A percentile compares a stretch with the other conserved stretches of the same genome.
Evolutionary conservation across 2,113 vertebrate genomes (phyloP).

Genomic region (Lepus timidus): DNA sequence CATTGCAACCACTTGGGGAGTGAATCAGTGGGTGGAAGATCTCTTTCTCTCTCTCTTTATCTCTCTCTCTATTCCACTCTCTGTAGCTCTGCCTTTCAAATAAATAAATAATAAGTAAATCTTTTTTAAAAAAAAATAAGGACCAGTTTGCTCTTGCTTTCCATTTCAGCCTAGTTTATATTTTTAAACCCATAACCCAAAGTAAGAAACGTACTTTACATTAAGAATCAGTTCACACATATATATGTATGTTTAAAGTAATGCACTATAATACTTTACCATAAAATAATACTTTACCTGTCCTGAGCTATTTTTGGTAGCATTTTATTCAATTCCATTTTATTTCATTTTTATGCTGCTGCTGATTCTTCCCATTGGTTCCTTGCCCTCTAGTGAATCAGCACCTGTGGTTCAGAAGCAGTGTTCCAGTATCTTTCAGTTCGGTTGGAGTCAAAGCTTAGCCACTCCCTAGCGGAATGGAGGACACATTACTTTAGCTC

Average conservation of each 20-base stretch:
- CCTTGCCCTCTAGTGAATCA: neutral
- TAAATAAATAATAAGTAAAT: too few relatives aligned
- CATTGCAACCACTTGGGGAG: too few relatives aligned
- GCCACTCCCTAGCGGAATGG: neutral
- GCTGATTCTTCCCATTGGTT: neutral
- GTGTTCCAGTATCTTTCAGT: neutral
- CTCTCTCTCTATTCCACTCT: too few relatives aligned
- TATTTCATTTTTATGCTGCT: neutral
- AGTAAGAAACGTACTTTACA: neutral
- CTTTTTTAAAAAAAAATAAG: too few relatives aligned
- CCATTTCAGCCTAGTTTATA: neutral
- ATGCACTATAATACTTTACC: too few relatives aligned
- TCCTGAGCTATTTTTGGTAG: neutral
- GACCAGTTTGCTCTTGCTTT: neutral
- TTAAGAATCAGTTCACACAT: conserved; percentile 15
- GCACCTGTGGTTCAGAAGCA: neutral
- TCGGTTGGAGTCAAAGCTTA: neutral
- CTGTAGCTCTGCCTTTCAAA: too few relatives aligned
- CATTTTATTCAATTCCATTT: neutral
- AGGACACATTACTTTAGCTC: neutral
- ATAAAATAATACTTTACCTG: neutral
- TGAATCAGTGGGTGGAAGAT: too few relatives aligned
- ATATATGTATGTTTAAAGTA: neutral
- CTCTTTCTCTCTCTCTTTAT: too few relatives aligned
- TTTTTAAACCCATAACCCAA: neutral